Evolutionary conservation across 2,888 invertebrate genomes (phyloP).

Genomic region (Drosophila putrida): DNA sequence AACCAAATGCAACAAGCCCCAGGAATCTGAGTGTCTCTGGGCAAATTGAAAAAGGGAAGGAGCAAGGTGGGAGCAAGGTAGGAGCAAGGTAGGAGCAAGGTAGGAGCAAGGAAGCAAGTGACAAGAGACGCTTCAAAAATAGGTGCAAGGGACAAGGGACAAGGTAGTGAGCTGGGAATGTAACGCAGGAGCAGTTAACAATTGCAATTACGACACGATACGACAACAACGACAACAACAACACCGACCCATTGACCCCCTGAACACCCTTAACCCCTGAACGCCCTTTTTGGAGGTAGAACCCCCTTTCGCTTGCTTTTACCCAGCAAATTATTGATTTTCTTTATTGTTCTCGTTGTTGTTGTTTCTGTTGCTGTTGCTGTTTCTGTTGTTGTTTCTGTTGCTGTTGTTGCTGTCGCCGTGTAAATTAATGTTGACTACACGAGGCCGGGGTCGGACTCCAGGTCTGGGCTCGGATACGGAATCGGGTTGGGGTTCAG

Average conservation of each 20-base stretch:
- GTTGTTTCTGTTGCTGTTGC: slow-evolving; percentile 16
- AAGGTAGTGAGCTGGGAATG: neutral
- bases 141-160: neutral
- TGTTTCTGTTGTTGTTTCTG: slow-evolving; percentile 15
- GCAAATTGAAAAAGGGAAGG: neutral
- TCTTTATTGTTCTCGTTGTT: slow-evolving; percentile 29
- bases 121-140: neutral
- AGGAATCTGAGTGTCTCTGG: slow-evolving; percentile 32
- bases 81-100: neutral
- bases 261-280: slow-evolving; percentile 12
- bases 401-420: slow-evolving; percentile 46
- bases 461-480: slow-evolving; percentile 4
- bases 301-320: slow-evolving; percentile 44
- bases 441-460: slow-evolving; percentile 36
- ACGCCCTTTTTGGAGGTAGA: slow-evolving; percentile 11
- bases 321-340: slow-evolving; percentile 55
- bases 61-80: neutral
- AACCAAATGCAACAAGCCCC: slow-evolving; percentile 51
- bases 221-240: slow-evolving; percentile 27
- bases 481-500: slow-evolving; percentile 4
- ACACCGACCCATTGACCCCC: slow-evolving; percentile 28
- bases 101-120: neutral
- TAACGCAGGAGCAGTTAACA: slow-evolving; percentile 60
- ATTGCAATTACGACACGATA: slow-evolving; percentile 70
- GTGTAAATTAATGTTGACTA: slow-evolving; percentile 73